phyloP scores from a whole-genome alignment of 2,888 invertebrate genomes.

The Aradus depressus region DNA sequence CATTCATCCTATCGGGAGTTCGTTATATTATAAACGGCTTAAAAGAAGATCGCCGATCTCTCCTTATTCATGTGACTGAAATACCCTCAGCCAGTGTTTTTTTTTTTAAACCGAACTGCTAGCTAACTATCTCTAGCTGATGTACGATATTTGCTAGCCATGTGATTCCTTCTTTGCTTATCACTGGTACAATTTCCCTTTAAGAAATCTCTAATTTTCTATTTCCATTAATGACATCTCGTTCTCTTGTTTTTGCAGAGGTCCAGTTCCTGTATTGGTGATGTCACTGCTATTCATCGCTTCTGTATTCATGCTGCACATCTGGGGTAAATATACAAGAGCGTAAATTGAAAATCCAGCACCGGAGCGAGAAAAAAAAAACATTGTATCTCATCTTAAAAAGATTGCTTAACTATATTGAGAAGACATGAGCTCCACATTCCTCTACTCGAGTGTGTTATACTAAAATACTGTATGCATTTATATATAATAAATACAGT shows the following conservation, averaged over 20 bases:
- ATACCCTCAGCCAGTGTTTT: too few relatives aligned
- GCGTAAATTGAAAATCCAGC: conserved; percentile 42
- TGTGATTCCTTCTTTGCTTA: too few relatives aligned
- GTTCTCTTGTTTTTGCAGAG: conserved; percentile 46
- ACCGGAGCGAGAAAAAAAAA: not conserved
- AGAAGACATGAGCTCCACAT: not conserved
- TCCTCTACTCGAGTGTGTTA: not conserved
- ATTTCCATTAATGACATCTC: not conserved
- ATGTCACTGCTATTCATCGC: conserved; percentile 99
- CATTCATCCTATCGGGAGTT: too few relatives aligned
- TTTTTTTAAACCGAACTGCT: too few relatives aligned
- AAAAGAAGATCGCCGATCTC: too few relatives aligned
- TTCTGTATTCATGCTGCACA: conserved; percentile 98
- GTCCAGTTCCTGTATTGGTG: conserved; percentile 97
- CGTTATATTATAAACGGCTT: too few relatives aligned
- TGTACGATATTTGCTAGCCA: too few relatives aligned
- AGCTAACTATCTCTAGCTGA: too few relatives aligned
- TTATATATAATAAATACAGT: not conserved
- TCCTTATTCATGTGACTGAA: too few relatives aligned
- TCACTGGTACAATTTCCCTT: not conserved
- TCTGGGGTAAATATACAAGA: conserved; percentile 98
- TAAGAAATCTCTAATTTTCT: not conserved
- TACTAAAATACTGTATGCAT: not conserved
- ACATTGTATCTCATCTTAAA: too few relatives aligned
- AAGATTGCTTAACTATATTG: too few relatives aligned